Percentiles rank a stretch among this genome's conserved stretches.
Evolutionary conservation across 2,113 vertebrate species (phyloP).

Genomic region (Corythornis vintsioides): DNA sequence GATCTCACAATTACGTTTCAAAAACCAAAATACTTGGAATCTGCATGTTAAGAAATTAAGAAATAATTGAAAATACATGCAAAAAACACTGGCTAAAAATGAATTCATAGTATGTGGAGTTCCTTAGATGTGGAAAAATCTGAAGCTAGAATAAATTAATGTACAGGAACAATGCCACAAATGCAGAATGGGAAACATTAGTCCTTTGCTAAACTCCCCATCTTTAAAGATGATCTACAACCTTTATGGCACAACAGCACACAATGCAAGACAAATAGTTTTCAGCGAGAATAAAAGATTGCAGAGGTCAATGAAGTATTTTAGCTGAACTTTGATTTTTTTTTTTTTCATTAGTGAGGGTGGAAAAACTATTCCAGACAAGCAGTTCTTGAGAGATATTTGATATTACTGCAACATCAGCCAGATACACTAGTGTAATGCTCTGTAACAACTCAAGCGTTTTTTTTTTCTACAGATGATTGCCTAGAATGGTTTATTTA

Average conservation of each 20-base stretch:
- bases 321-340: neutral
- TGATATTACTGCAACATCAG: conserved; percentile 16
- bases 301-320: neutral
- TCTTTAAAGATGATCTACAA: neutral
- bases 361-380: conserved; percentile 32
- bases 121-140: neutral
- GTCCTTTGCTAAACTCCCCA: neutral
- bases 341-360: conserved; percentile 9
- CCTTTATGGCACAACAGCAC: neutral
- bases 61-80: neutral
- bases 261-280: conserved; percentile 22
- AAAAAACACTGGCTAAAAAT: neutral
- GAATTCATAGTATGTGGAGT: neutral
- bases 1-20: neutral
- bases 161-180: neutral
- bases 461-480: neutral
- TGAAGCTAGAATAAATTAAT: neutral
- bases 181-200: neutral
- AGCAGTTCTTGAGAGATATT: conserved; percentile 25
- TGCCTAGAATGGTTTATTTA: conserved; percentile 44
- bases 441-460: neutral
- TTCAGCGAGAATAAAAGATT: conserved; percentile 8
- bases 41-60: neutral
- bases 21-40: neutral
- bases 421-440: neutral